Evolutionary conservation across 1,140 invertebrate species (phyloP), one percentile per base, ranked within the genome.

Genomic region (Magallana gigas): DNA sequence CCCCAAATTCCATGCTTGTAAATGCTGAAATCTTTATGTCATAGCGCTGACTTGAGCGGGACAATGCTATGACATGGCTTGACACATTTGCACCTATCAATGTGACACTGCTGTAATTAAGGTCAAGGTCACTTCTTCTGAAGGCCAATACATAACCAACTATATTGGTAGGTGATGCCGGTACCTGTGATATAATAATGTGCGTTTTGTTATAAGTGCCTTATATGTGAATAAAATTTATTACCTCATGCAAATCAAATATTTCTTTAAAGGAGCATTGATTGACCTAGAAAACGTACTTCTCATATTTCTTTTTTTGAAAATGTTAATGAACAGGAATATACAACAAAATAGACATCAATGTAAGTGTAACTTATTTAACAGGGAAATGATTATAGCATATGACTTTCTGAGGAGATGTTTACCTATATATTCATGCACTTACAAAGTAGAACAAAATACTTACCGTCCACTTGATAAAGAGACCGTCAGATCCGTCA

Each of bases 381-480:
- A 48, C 5, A 48, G 36, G 36, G 36, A 48, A 48, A 48, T 48
- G 36, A 48, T 48, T 48, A 2, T 5, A 48, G 36, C 36, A 48
- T 48, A 48, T 48, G 36, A 48, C 36, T 48, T 48, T 48, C 36
- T 0, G 36, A 48, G 5, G 36, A 48, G 36, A 48, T 48, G 36
- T 48, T 48, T 48, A 48, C 36, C 36, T 48, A 48, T 48, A 48
- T 48, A 48, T 48, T 4, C 36, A 48, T 48, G 23, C 23, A 23
- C 23, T 48, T 5, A 48, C 5, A 48, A 48, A 48, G 14, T 29
- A 23, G 6, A 48, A 23, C 1, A 48, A 29, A 9, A 85, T 62
- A 84, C 88, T 82, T 48, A 89, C 88, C 11, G 88, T 86, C 88
- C 88, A 89, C 56, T 86, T 82, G 64, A 89, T 57, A 23, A 86